Base-by-base conservation (phyloP, 1,140 invertebrate genomes). In the Tetramorium alpestre region DNA sequence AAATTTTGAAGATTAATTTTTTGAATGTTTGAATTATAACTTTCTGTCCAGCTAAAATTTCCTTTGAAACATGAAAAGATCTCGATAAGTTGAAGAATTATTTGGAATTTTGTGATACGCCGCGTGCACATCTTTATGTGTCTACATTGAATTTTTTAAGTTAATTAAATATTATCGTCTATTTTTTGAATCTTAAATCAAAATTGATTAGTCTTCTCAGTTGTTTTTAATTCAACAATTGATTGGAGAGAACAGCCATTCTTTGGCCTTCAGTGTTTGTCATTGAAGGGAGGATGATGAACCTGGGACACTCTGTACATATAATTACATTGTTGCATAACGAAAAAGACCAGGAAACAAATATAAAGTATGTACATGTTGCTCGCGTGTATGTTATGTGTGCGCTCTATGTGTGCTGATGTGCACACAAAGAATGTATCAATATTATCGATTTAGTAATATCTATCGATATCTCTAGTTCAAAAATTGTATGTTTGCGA, bases 261-360 rank as follows among this genome's bases (percentile, higher is more conserved):
- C 5, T 67, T 67, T 80, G 47, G 25, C 47, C 62, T 67, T 67
- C 62, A 22, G 2, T 22, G 13, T 25, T 47, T 49, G 11, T 13
- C n/a, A 54, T 62, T 47, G 8, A 62, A 77, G 41, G 44, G 7
- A 80, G 49, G 33, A 25, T 54, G 10, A 54, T 78, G 60, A 80
- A 69, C 18, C 7, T 38, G n/a, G 28, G 28, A 67, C n/a, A 38
- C 13, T 51, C 18, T 16, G 7, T 18, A 47, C 16, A 78, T 22
- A 11, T 44, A 77, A 64, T 77, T n/a, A 16, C 18, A 2, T n/a
- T 28, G 25, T 77, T 80, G n/a, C 47, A n/a, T 22, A 80, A 80
- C 5, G 64, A 18, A 16, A 44, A 8, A 8, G 28, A 49, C 8
- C 18, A 7, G 2, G 44, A 65, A 65, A 80, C 51, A 13, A 54